A percentile compares a stretch with the other conserved stretches of the same genome.
These are phyloP conservation scores for Dermatemys mawii DNA, from an alignment of 2,113 vertebrate genomes.

Conservation along the genomic window DNA sequence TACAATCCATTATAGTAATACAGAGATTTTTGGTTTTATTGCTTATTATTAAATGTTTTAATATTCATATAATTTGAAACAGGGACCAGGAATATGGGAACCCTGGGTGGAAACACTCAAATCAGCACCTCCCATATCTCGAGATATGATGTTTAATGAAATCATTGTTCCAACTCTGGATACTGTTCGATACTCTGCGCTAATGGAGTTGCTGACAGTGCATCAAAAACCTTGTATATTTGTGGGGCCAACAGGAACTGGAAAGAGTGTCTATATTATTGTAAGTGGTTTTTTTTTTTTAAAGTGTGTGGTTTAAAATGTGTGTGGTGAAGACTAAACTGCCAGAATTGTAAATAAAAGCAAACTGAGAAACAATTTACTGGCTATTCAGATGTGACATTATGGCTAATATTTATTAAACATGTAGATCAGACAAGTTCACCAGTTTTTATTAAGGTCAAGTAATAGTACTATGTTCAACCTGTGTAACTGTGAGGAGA, in stretches of 20 bases:
- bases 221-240: slow-evolving; percentile 90
- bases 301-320: neutral
- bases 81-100: slow-evolving; percentile 90
- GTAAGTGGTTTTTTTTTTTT: slow-evolving; percentile 79
- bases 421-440: neutral
- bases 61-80: slow-evolving; percentile 26
- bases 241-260: slow-evolving; percentile 92
- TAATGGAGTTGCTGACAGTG: slow-evolving; percentile 88
- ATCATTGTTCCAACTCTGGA: slow-evolving; percentile 95
- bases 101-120: slow-evolving; percentile 85
- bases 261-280: slow-evolving; percentile 91
- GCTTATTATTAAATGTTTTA: neutral
- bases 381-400: neutral
- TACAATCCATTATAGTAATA: neutral
- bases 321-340: neutral
- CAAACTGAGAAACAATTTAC: neutral
- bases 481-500: neutral
- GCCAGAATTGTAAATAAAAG: neutral
- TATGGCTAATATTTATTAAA: neutral
- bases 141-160: slow-evolving; percentile 88
- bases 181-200: slow-evolving; percentile 85
- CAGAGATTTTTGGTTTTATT: neutral
- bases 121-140: slow-evolving; percentile 79
- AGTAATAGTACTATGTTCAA: neutral
- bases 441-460: neutral